These are phyloP conservation scores for Etheostoma spectabile DNA, from an alignment of 2,113 vertebrate genomes.

Conservation along the genomic window DNA sequence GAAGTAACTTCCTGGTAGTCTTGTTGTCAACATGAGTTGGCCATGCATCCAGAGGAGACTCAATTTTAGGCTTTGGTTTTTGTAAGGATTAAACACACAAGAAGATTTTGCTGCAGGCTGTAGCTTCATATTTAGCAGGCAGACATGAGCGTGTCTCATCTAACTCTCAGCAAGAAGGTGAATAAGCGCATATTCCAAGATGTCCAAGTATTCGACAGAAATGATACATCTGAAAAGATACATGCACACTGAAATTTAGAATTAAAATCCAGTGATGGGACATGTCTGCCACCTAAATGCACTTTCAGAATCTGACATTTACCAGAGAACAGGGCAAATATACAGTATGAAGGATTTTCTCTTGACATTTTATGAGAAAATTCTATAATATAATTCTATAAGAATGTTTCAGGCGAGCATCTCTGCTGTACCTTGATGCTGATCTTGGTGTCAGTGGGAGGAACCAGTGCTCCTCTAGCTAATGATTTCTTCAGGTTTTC, in stretches of 20 bases:
- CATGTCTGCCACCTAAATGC: background rate
- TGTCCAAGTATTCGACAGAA: background rate
- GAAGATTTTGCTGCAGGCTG: background rate
- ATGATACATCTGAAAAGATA: too few species aligned
- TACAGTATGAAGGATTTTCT: background rate
- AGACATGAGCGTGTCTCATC: background rate
- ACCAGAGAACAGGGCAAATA: too few species aligned
- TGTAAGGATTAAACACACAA: background rate
- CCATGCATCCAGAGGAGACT: too few species aligned
- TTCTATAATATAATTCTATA: too few species aligned
- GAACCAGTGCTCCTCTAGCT: slow-evolving; percentile 89
- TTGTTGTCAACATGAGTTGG: too few species aligned
- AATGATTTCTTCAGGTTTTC: slow-evolving; percentile 94
- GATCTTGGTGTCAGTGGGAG: slow-evolving; percentile 83
- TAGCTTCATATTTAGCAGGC: background rate
- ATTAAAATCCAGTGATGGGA: background rate
- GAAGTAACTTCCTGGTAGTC: background rate
- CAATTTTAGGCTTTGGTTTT: too few species aligned
- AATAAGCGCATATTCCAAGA: background rate
- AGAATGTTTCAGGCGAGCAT: background rate
- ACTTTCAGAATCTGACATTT: background rate
- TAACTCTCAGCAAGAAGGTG: too few species aligned
- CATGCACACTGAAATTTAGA: too few species aligned
- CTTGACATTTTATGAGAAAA: too few species aligned
- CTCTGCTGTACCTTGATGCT: slow-evolving; percentile 71